Evolutionary conservation across 2,113 vertebrate species (phyloP).

Genomic region (Cisticola juncidis): DNA sequence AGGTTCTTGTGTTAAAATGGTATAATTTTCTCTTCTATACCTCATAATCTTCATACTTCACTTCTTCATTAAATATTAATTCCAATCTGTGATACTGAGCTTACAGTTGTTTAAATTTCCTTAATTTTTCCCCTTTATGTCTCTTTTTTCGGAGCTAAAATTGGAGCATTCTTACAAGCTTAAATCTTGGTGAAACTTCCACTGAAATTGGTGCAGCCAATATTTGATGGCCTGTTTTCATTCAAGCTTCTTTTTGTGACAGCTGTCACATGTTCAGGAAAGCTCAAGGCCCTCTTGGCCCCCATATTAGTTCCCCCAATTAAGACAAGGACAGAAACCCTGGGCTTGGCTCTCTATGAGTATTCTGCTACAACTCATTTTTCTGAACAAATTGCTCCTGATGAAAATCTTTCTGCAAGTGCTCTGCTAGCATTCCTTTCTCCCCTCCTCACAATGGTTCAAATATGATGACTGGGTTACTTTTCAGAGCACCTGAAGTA

Average conservation of each 20-base stretch:
- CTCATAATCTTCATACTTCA: not conserved
- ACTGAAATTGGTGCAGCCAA: not conserved
- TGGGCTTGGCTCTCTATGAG: not conserved
- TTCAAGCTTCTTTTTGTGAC: not conserved
- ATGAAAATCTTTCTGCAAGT: not conserved
- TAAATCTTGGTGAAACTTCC: not conserved
- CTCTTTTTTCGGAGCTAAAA: not conserved
- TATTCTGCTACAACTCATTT: not conserved
- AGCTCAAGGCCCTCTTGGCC: not conserved
- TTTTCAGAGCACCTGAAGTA: not conserved
- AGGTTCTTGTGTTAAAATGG: conserved; percentile 22
- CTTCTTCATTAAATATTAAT: not conserved
- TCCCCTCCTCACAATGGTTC: not conserved
- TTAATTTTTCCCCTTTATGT: not conserved
- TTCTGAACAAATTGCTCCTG: not conserved
- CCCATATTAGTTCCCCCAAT: not conserved
- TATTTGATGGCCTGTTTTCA: not conserved
- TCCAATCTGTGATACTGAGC: not conserved
- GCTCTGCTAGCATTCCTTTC: not conserved
- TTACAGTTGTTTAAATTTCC: not conserved
- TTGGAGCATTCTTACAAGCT: not conserved
- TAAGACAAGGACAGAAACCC: not conserved
- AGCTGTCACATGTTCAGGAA: not conserved
- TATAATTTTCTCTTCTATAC: not conserved
- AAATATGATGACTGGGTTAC: not conserved